Percentiles rank a stretch among this genome's conserved stretches.
Evolutionary conservation across 2,797 vertebrate species (phyloP).

Genomic region (Coranthus polyacanthus): DNA sequence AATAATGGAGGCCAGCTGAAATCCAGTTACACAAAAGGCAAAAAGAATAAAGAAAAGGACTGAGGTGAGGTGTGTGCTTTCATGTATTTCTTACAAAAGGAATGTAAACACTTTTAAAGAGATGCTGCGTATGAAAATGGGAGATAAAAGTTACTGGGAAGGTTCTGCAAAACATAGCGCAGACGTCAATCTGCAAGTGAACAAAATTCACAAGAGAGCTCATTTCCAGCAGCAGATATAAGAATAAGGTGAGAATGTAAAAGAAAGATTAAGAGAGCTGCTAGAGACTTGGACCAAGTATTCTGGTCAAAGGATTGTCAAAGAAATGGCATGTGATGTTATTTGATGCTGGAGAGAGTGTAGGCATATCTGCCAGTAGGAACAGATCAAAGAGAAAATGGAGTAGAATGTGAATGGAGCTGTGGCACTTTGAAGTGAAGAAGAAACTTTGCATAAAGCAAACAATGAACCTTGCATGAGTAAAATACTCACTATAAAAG

Average conservation of each 20-base stretch:
- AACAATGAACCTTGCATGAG: constrained; percentile 49
- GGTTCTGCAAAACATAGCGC: constrained; percentile 41
- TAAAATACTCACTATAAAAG: constrained; percentile 24
- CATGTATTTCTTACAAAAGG: neutral
- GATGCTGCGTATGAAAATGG: constrained; percentile 2
- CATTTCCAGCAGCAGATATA: constrained; percentile 55
- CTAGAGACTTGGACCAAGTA: constrained; percentile 63
- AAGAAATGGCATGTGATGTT: constrained; percentile 71
- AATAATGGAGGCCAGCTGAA: too few species aligned
- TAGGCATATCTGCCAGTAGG: constrained; percentile 60
- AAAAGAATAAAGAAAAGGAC: constrained; percentile 1
- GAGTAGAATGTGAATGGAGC: constrained; percentile 53
- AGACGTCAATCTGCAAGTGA: constrained; percentile 28
- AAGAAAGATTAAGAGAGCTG: constrained; percentile 66
- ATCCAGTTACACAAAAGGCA: constrained; percentile 5
- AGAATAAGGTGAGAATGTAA: constrained; percentile 56
- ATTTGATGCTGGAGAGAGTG: constrained; percentile 68
- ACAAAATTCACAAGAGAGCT: constrained; percentile 49
- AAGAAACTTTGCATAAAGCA: constrained; percentile 58
- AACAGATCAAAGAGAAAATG: constrained; percentile 68
- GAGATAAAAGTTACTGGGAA: constrained; percentile 20
- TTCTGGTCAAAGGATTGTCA: constrained; percentile 76
- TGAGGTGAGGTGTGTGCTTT: constrained; percentile 9
- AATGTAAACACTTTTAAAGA: constrained; percentile 11
- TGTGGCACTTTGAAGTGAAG: constrained; percentile 63